Evolutionary conservation across 2,888 invertebrate species (phyloP).

Genomic region (Cantharis rufa): DNA sequence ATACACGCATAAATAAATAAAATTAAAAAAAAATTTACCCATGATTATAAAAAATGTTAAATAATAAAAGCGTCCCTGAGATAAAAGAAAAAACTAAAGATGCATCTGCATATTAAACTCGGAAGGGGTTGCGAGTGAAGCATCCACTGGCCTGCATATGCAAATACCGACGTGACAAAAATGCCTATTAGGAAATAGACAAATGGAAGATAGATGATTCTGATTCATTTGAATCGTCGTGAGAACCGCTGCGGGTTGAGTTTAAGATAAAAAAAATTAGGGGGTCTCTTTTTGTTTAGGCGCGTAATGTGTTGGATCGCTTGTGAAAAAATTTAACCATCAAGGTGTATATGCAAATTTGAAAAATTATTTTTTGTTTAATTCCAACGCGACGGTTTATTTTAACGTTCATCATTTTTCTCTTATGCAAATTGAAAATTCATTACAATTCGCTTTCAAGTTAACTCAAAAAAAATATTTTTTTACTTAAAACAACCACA

Average conservation of each 20-base stretch:
- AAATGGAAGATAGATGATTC: conserved; percentile 41
- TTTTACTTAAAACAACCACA: too few species aligned
- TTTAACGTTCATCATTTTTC: background rate
- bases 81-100: conserved; percentile 37
- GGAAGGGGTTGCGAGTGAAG: conserved; percentile 16
- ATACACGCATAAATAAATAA: conserved; percentile 37
- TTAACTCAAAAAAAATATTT: too few species aligned
- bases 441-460: background rate
- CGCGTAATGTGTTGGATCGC: conserved; percentile 12
- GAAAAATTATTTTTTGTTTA: background rate
- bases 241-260: conserved; percentile 35
- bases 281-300: conserved; percentile 26
- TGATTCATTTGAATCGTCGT: conserved; percentile 35
- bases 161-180: conserved; percentile 40
- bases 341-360: background rate
- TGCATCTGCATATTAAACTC: conserved; percentile 35
- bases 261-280: conserved; percentile 30
- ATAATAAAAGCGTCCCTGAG: conserved; percentile 32
- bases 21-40: conserved; percentile 28
- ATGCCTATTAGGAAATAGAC: conserved; percentile 41
- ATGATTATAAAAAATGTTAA: background rate
- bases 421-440: background rate
- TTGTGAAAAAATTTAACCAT: conserved; percentile 10
- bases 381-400: background rate
- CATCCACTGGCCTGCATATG: conserved; percentile 33